These are phyloP conservation scores for Synanthedon formicaeformis DNA, from an alignment of 2,888 invertebrate species.

Conservation along the genomic window DNA sequence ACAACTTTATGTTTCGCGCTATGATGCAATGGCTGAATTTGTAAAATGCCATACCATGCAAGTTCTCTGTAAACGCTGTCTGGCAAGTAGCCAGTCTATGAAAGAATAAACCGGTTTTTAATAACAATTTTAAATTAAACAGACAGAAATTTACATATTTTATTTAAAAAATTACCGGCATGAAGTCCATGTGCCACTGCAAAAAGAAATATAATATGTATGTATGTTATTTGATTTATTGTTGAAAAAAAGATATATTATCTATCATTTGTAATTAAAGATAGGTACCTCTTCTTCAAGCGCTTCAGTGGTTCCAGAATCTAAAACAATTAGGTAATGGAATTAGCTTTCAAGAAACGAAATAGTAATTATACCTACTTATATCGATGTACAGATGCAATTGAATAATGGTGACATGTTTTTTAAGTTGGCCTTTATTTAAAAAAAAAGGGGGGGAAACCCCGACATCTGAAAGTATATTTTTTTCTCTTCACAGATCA, in stretches of 20 bases:
- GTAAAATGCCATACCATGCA: slow-evolving; percentile 63
- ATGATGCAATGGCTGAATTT: slow-evolving; percentile 56
- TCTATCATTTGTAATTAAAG: too few relatives aligned
- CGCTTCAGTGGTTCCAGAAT: slow-evolving; percentile 16
- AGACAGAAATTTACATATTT: background rate
- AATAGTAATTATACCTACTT: too few relatives aligned
- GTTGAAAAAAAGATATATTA: background rate
- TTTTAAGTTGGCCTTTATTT: too few relatives aligned
- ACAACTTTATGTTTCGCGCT: slow-evolving; percentile 57
- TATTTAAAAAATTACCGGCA: slow-evolving; percentile 39
- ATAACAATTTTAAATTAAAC: background rate
- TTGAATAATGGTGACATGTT: too few relatives aligned
- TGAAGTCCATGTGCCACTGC: slow-evolving; percentile 64
- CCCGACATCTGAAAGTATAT: too few relatives aligned
- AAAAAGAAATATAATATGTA: slow-evolving; percentile 9
- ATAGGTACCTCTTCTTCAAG: slow-evolving; percentile 45
- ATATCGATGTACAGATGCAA: too few relatives aligned
- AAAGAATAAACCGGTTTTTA: background rate
- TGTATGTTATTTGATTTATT: background rate
- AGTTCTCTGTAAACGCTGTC: slow-evolving; percentile 59
- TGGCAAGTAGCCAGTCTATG: slow-evolving; percentile 56
- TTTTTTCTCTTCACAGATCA: too few relatives aligned
- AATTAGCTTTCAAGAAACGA: too few relatives aligned
- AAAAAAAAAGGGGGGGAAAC: too few relatives aligned
- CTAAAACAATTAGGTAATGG: background rate